Percentiles rank a stretch among this genome's conserved stretches.
Evolutionary conservation across 2,888 invertebrate species (phyloP).

Genomic region (Thecocarcelia acutangulata): DNA sequence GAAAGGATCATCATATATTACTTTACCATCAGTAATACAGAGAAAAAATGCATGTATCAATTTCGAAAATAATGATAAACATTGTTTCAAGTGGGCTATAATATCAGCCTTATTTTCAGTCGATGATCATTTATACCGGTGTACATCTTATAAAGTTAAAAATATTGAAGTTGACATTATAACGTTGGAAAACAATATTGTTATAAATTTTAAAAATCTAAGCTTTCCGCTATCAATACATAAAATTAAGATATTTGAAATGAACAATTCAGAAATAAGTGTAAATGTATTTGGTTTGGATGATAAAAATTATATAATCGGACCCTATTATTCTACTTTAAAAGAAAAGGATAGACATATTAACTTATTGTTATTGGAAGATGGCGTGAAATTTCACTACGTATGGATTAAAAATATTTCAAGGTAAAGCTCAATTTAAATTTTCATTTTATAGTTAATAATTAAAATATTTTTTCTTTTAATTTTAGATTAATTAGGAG

Average conservation of each 20-base stretch:
- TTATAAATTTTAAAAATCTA: constrained; percentile 1
- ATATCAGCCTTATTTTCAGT: constrained; percentile 1
- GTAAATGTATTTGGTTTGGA: neutral
- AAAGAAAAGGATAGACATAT: constrained; percentile 23
- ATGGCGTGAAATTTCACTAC: constrained; percentile 5
- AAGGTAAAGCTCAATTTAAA: constrained; percentile 15
- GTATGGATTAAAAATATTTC: constrained; percentile 24
- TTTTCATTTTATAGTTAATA: neutral
- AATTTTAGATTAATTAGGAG: constrained; percentile 2
- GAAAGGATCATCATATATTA: constrained; percentile 45
- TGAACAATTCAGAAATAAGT: neutral
- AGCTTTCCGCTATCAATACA: neutral
- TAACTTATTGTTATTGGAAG: constrained; percentile 19
- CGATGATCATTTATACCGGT: neutral
- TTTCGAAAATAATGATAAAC: constrained; percentile 70
- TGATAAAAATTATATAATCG: constrained; percentile 19
- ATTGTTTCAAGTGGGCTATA: too few relatives aligned
- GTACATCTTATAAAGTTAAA: neutral
- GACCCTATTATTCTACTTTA: constrained; percentile 25
- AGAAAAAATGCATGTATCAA: constrained; percentile 70
- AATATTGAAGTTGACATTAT: neutral
- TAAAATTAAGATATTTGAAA: neutral
- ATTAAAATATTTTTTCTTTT: constrained; percentile 4
- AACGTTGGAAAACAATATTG: constrained; percentile 1
- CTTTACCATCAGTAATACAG: constrained; percentile 43